Conservation (phyloP, 2,888 invertebrate genomes). For the Agrochola lychnidis region DNA sequence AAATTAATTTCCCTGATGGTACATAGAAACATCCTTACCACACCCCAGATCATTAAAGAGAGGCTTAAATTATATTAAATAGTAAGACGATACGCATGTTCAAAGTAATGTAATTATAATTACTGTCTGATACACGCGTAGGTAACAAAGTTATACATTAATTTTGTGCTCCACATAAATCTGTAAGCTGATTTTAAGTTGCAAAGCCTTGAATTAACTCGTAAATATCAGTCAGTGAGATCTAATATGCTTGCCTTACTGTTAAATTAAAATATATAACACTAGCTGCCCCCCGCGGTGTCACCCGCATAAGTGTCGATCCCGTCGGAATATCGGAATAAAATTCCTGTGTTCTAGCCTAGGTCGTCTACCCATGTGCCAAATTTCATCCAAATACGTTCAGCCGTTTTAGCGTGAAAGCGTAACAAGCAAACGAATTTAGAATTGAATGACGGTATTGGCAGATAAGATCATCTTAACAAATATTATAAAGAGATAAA, state of each 20-base stretch:
- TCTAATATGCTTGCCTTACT: not conserved
- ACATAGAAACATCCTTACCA: not conserved
- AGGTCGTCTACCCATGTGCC: no score
- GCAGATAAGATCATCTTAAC: not conserved
- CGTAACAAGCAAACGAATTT: no score
- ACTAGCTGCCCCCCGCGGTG: no score
- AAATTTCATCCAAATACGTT: no score
- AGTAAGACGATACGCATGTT: conserved; percentile 28
- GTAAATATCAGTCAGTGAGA: conserved; percentile 11
- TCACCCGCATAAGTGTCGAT: no score
- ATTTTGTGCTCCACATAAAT: conserved; percentile 47
- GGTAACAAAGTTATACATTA: conserved; percentile 44
- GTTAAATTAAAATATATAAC: conserved; percentile 17
- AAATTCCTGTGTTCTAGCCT: no score
- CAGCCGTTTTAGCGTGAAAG: no score
- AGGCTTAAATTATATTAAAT: conserved; percentile 24
- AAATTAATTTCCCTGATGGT: not conserved
- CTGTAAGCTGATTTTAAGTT: conserved; percentile 41
- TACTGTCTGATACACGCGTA: conserved; percentile 26
- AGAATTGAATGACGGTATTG: not conserved
- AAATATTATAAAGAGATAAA: no score
- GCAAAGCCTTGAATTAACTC: conserved; percentile 34
- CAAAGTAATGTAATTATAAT: conserved; percentile 49
- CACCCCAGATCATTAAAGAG: not conserved
- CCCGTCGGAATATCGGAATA: no score